Evolutionary conservation across 2,888 invertebrate species (phyloP).

Genomic region (Eristalinus sepulchralis): DNA sequence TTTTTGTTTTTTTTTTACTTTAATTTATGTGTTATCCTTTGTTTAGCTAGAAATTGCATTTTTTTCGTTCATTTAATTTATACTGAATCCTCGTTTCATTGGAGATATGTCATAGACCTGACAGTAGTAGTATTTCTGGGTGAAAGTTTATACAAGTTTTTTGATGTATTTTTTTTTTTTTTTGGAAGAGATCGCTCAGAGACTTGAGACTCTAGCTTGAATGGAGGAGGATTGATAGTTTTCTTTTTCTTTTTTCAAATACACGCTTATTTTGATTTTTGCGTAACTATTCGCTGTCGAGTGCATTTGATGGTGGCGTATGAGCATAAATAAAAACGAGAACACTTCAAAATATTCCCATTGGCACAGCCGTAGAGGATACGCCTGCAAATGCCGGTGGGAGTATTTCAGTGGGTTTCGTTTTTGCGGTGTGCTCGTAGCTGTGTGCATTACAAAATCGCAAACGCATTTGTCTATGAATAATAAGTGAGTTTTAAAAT

Average conservation of each 20-base stretch:
- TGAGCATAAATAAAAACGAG: background rate
- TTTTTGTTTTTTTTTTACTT: constrained; percentile 17
- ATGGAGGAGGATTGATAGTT: constrained; percentile 25
- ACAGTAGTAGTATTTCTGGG: constrained; percentile 35
- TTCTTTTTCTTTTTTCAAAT: constrained; percentile 4
- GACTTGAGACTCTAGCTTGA: constrained; percentile 27
- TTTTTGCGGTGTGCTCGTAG: background rate
- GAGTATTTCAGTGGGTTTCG: constrained; percentile 24
- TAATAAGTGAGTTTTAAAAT: background rate
- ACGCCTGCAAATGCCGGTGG: constrained; percentile 19
- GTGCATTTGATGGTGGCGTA: constrained; percentile 13
- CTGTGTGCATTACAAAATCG: background rate
- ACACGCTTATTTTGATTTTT: constrained; percentile 18
- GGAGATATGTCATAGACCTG: constrained; percentile 63
- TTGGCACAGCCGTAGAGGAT: constrained; percentile 9
- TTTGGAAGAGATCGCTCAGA: constrained; percentile 31
- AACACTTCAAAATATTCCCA: constrained; percentile 24
- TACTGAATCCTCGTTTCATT: constrained; percentile 42
- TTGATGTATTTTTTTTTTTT: constrained; percentile 7
- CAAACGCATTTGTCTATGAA: background rate
- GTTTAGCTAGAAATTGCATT: constrained; percentile 40
- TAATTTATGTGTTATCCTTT: constrained; percentile 23
- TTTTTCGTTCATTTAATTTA: background rate
- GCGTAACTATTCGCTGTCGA: constrained; percentile 47
- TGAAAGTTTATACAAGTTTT: constrained; percentile 28